Evolutionary conservation across 2,888 invertebrate genomes (phyloP), one percentile per base, ranked within the genome.

Genomic region (Meliscaeva auricollis): DNA sequence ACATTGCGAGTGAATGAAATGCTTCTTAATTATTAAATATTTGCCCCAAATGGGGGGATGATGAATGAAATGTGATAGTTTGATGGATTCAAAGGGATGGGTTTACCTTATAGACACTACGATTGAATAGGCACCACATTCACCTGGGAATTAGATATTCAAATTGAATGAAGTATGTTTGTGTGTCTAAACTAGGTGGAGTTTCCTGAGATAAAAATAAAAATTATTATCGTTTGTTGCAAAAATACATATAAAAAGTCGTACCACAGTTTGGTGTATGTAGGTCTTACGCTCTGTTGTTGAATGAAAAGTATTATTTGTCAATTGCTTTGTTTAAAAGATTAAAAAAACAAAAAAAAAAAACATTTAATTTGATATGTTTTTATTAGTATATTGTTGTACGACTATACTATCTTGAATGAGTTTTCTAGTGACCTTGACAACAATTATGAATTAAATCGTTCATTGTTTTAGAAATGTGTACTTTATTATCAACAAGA

Each of bases 1-100:
- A 62, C 73, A 64, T 66, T 73, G 72, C 60, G 60, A 85, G 41
- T 77, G 76, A 80, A 80, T 73, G 76, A 69, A 56, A 46, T 46
- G 30, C 44, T 68, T 72, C 76, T 84, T 76, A 72, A 80, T 80
- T 64, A 46, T 17, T 17, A n/a, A 64, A 76, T 80, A 50, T 76
- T 73, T 73, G 72, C 76, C 70, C 79, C 64, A 70, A 78, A 81
- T 44, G 20, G 62, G 69, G 44, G 69, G 46, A 64, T 60, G 58
- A 17, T 32, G 46, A 46, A 46, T 46, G 26, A 64, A 30, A 30
- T 44, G 2, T 17, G 20, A 13, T 69, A 32, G 15, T 15, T 52
- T 38, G 46, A 17, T 72, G 22, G 64, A 2, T 38, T 3, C 1
- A 8, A 38, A 15, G 50, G 9, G 48, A 4, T 54, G n/a, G 1